phyloP scores from a whole-genome alignment of 2,797 vertebrate species.

The Sebastolobus altivelis region DNA sequence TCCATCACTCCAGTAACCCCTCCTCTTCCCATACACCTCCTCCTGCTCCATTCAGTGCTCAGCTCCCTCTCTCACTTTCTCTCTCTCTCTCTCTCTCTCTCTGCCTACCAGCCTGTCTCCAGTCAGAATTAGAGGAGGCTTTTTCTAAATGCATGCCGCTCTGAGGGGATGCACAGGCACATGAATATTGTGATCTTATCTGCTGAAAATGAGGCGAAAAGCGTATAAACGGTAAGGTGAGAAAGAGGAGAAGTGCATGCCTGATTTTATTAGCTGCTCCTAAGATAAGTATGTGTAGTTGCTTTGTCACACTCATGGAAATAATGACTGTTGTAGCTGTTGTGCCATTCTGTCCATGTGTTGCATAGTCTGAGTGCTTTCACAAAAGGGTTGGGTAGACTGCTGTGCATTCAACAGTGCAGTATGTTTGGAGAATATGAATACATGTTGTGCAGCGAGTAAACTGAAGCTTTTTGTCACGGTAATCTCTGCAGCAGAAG shows the following conservation, averaged over 20 bases:
- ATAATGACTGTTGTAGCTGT: conserved; percentile 55
- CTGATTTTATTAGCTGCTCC: conserved; percentile 43
- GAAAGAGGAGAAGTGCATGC: conserved; percentile 61
- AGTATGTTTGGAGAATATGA: conserved; percentile 46
- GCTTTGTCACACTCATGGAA: conserved; percentile 60
- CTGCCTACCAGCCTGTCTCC: conserved; percentile 77
- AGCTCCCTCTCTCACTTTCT: conserved; percentile 50
- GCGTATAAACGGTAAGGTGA: conserved; percentile 83
- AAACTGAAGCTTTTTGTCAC: conserved; percentile 47
- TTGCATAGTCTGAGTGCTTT: conserved; percentile 60
- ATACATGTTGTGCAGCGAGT: conserved; percentile 40
- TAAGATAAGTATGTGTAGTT: conserved; percentile 59
- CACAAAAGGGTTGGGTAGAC: conserved; percentile 27
- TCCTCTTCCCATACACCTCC: conserved; percentile 69
- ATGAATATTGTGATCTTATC: conserved; percentile 78
- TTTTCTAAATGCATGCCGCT: conserved; percentile 78
- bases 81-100: conserved; percentile 42
- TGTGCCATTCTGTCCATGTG: conserved; percentile 66
- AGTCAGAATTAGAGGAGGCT: conserved; percentile 78
- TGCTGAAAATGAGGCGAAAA: conserved; percentile 84
- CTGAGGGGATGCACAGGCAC: conserved; percentile 74
- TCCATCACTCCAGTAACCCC: conserved; percentile 63
- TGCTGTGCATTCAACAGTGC: conserved; percentile 54
- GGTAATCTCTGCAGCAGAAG: conserved; percentile 46
- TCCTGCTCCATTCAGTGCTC: conserved; percentile 73